Evolutionary conservation across 2,888 invertebrate genomes (phyloP).

Genomic region (Prenolepis imparis): DNA sequence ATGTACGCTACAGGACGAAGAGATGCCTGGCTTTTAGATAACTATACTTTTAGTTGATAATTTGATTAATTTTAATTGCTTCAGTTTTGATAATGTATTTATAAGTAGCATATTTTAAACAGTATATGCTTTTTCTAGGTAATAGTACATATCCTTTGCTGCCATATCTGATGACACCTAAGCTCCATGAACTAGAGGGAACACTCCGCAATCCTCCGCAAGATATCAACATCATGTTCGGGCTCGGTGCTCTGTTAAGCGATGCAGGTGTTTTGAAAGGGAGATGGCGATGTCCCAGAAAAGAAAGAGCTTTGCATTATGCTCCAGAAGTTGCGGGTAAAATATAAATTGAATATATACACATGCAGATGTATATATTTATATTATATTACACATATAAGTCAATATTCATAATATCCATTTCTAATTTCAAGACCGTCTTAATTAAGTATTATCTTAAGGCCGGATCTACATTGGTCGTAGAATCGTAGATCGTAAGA

Average conservation of each 20-base stretch:
- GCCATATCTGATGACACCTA: not conserved
- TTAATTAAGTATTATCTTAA: no score
- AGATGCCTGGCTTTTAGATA: slow-evolving; percentile 29
- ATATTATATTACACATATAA: no score
- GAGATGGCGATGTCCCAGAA: not conserved
- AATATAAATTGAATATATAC: not conserved
- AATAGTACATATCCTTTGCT: not conserved
- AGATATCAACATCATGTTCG: not conserved
- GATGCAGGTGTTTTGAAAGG: not conserved
- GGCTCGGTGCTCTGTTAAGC: not conserved
- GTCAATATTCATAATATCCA: no score
- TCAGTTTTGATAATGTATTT: not conserved
- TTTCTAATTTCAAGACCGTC: no score
- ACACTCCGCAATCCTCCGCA: not conserved
- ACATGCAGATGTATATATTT: not conserved
- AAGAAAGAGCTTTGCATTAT: slow-evolving; percentile 1
- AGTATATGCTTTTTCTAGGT: not conserved
- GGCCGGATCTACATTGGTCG: no score
- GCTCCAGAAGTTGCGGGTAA: not conserved
- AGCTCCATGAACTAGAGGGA: not conserved
- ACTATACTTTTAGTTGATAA: not conserved
- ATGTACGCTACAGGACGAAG: not conserved
- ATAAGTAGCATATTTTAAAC: not conserved
- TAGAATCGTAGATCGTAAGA: no score
- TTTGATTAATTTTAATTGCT: not conserved